A percentile compares a stretch with the other conserved stretches of the same genome.
phyloP scores from a whole-genome alignment of 1,140 invertebrate species.

The Ylistrum balloti region DNA sequence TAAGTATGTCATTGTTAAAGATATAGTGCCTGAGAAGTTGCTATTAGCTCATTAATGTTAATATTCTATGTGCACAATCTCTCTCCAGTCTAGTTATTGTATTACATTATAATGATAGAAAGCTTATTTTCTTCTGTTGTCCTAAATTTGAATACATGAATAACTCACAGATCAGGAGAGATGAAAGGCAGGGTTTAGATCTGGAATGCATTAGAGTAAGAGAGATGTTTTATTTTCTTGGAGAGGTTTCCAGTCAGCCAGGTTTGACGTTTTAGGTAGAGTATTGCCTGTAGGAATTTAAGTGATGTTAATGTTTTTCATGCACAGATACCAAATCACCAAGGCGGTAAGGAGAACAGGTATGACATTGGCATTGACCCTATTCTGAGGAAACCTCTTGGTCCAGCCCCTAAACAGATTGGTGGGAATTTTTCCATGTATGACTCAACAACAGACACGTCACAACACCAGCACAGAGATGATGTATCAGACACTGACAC shows the following conservation, averaged over 20 bases:
- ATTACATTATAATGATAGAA: too few species aligned
- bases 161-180: too few species aligned
- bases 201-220: too few species aligned
- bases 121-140: too few species aligned
- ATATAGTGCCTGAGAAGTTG: too few species aligned
- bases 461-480: conserved; percentile 61
- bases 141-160: too few species aligned
- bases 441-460: conserved; percentile 58
- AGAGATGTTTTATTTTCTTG: background rate
- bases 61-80: too few species aligned
- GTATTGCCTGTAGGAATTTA: too few species aligned
- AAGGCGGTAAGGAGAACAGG: conserved; percentile 62
- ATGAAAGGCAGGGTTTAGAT: too few species aligned
- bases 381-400: conserved; percentile 44
- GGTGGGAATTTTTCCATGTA: conserved; percentile 60
- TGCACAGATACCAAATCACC: background rate
- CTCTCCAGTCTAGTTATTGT: too few species aligned
- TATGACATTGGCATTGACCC: conserved; percentile 44
- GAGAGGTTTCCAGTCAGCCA: background rate
- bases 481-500: conserved; percentile 75
- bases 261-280: background rate
- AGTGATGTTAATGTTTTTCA: background rate
- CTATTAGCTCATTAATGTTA: too few species aligned
- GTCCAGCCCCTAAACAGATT: conserved; percentile 42
- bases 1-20: too few species aligned